phyloP scores from a whole-genome alignment of 2,888 invertebrate species.

The Pseudoips prasinana region DNA sequence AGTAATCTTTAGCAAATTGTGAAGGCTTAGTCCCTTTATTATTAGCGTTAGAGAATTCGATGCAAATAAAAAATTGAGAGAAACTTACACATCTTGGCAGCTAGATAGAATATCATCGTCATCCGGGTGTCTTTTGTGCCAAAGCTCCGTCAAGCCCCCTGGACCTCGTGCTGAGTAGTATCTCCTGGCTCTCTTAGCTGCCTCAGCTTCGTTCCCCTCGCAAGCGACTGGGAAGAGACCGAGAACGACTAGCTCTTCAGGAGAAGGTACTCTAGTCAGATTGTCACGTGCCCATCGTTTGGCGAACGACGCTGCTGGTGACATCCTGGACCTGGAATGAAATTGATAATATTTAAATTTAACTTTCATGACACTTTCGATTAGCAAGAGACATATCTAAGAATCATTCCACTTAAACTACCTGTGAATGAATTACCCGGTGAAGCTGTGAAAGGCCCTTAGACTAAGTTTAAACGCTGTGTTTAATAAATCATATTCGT shows the following conservation, averaged over 20 bases:
- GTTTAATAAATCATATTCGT: too few relatives aligned
- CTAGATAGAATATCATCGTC: constrained; percentile 73
- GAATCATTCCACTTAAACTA: too few relatives aligned
- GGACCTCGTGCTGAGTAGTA: constrained; percentile 68
- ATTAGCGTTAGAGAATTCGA: too few relatives aligned
- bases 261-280: constrained; percentile 53
- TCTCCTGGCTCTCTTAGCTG: constrained; percentile 61
- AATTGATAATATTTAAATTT: neutral
- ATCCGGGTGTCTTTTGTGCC: constrained; percentile 70
- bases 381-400: too few relatives aligned
- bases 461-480: too few relatives aligned
- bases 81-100: constrained; percentile 72
- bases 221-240: constrained; percentile 60
- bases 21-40: too few relatives aligned
- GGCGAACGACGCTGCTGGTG: constrained; percentile 75
- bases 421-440: too few relatives aligned
- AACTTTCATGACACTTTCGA: too few relatives aligned
- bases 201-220: constrained; percentile 60
- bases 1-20: too few relatives aligned
- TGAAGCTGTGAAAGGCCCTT: too few relatives aligned
- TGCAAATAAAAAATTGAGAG: too few relatives aligned
- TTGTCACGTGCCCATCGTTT: constrained; percentile 77
- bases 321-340: constrained; percentile 59
- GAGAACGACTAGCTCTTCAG: constrained; percentile 57
- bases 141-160: constrained; percentile 61